These are phyloP conservation scores for Pristionchus pacificus DNA, from an alignment of 1,140 invertebrate species.

Conservation along the genomic window DNA sequence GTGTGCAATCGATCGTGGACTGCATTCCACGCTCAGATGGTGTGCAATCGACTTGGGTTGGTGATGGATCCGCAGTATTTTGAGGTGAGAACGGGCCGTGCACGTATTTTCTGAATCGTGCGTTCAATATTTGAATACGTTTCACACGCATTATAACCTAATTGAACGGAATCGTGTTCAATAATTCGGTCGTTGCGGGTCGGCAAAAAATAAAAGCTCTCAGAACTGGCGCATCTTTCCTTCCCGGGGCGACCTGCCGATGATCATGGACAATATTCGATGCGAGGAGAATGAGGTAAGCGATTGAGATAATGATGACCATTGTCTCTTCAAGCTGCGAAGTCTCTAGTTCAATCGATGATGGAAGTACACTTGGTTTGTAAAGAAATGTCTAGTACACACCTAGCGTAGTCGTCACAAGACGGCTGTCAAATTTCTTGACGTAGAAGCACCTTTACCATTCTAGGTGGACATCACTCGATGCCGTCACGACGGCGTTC, in stretches of 20 bases:
- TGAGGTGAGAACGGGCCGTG: conserved; percentile 58
- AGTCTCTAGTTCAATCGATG: too few species aligned
- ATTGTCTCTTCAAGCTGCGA: too few species aligned
- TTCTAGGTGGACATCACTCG: conserved; percentile 77
- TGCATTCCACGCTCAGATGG: conserved; percentile 80
- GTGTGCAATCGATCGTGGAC: conserved; percentile 95
- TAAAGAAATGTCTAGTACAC: too few species aligned
- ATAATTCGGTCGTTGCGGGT: neutral
- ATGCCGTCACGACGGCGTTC: conserved; percentile 67
- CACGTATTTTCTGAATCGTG: neutral
- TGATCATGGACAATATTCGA: conserved; percentile 72
- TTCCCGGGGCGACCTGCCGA: conserved; percentile 39
- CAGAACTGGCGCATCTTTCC: conserved; percentile 58
- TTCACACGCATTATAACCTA: too few species aligned
- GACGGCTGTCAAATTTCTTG: too few species aligned
- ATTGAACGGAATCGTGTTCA: neutral
- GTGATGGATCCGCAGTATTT: conserved; percentile 88
- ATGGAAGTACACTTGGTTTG: too few species aligned
- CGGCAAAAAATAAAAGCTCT: neutral
- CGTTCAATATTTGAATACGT: too few species aligned
- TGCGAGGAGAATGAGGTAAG: conserved; percentile 77
- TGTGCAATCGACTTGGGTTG: conserved; percentile 88
- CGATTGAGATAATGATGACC: too few species aligned
- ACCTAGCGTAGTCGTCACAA: too few species aligned
- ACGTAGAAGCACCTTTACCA: too few species aligned